Evolutionary conservation across 2,888 invertebrate species (phyloP).

Genomic region (Himalopsyche japonica): DNA sequence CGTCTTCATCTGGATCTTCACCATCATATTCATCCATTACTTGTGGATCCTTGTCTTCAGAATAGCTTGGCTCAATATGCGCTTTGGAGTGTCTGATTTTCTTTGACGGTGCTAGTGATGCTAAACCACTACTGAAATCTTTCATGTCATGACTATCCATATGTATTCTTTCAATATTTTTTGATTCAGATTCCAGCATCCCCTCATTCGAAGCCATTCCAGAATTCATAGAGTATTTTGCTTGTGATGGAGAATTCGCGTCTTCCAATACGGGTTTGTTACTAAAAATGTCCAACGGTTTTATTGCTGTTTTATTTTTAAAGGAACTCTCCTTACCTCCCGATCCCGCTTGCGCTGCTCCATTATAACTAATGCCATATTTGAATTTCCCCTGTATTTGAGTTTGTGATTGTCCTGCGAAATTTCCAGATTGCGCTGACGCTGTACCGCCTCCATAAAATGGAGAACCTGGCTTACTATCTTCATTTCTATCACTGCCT

Average conservation of each 20-base stretch:
- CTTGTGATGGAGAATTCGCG: constrained; percentile 18
- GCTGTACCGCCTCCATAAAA: constrained; percentile 78
- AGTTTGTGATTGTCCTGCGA: constrained; percentile 79
- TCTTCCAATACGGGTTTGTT: constrained; percentile 22
- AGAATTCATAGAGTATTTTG: constrained; percentile 1
- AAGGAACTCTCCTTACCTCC: constrained; percentile 64
- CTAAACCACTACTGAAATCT: background rate
- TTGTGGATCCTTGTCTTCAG: constrained; percentile 50
- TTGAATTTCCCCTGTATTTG: constrained; percentile 82
- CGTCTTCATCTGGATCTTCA: constrained; percentile 56
- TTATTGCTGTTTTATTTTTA: constrained; percentile 43
- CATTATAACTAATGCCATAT: constrained; percentile 75
- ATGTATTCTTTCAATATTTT: constrained; percentile 48
- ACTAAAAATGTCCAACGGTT: constrained; percentile 39
- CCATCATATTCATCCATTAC: constrained; percentile 50
- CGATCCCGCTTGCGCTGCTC: constrained; percentile 82
- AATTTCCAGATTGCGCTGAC: constrained; percentile 75
- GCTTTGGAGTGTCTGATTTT: background rate
- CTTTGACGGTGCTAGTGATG: background rate
- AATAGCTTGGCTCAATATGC: constrained; percentile 45
- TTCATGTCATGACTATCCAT: constrained; percentile 50
- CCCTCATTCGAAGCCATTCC: constrained; percentile 43
- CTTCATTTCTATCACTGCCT: constrained; percentile 53
- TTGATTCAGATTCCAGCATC: constrained; percentile 45
- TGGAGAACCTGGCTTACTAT: constrained; percentile 58